Evolutionary conservation across 2,888 invertebrate species (phyloP).

Genomic region (Meiosimyza platycephala): DNA sequence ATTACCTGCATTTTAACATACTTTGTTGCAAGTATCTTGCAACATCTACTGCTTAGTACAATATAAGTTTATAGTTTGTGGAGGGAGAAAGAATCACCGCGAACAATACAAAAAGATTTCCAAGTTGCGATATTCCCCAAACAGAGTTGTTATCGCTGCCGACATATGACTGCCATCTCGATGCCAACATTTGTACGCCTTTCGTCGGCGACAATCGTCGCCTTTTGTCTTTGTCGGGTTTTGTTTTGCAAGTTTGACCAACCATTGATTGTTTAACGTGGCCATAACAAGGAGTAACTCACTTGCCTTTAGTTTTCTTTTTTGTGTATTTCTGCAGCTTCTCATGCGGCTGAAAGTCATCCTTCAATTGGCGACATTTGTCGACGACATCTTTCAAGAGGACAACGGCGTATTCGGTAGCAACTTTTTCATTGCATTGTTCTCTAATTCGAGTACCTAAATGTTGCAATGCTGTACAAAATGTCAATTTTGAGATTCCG

Average conservation of each 20-base stretch:
- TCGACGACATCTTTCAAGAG: constrained; percentile 34
- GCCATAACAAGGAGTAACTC: constrained; percentile 8
- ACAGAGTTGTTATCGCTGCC: constrained; percentile 45
- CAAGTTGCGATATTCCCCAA: constrained; percentile 21
- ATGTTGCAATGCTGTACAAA: constrained; percentile 47
- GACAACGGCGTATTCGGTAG: constrained; percentile 19
- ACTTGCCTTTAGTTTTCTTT: background rate
- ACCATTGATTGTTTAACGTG: constrained; percentile 11
- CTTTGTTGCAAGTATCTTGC: constrained; percentile 33
- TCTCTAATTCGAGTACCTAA: constrained; percentile 20
- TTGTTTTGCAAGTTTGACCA: constrained; percentile 2
- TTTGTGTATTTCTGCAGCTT: background rate
- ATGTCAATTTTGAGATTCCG: constrained; percentile 65
- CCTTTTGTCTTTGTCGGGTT: constrained; percentile 26
- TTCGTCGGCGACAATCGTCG: constrained; percentile 9
- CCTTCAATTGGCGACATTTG: constrained; percentile 64
- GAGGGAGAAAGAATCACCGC: no score
- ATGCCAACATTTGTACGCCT: constrained; percentile 33
- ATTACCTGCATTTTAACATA: constrained; percentile 49
- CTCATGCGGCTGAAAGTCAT: constrained; percentile 49
- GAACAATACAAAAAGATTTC: constrained; percentile 3
- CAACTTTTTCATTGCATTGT: constrained; percentile 37
- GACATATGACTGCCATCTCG: constrained; percentile 45
- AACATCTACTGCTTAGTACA: background rate
- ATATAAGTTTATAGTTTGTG: no score